phyloP scores from a whole-genome alignment of 2,797 vertebrate genomes.

The Manis crassicaudata region DNA sequence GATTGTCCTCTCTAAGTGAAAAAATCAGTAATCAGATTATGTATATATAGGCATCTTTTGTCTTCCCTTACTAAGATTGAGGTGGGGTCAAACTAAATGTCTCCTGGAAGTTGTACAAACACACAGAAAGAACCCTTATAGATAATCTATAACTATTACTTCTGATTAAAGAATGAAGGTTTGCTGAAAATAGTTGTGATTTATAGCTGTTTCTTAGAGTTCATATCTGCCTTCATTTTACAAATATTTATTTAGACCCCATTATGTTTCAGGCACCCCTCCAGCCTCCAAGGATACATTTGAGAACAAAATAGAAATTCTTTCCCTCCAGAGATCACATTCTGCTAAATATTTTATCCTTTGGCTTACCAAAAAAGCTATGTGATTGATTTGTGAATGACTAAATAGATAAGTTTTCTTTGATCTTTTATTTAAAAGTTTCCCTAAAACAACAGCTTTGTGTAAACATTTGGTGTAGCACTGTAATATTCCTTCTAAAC shows the following conservation, averaged over 20 bases:
- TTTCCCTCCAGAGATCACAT: background rate
- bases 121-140: background rate
- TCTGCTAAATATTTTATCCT: background rate
- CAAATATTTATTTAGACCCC: background rate
- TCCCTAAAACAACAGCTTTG: background rate
- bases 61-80: background rate
- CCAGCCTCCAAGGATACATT: background rate
- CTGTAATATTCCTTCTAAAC: background rate
- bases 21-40: background rate
- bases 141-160: background rate
- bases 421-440: conserved; percentile 18
- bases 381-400: background rate
- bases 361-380: background rate
- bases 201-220: background rate
- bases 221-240: background rate
- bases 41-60: background rate
- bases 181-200: background rate
- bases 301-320: background rate
- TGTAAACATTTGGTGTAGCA: background rate
- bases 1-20: background rate
- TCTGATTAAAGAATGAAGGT: background rate
- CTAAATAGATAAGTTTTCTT: background rate
- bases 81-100: background rate
- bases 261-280: background rate
- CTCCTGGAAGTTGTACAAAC: background rate